Evolutionary conservation across 2,113 vertebrate genomes (phyloP).

Genomic region (Tenrec ecaudatus): DNA sequence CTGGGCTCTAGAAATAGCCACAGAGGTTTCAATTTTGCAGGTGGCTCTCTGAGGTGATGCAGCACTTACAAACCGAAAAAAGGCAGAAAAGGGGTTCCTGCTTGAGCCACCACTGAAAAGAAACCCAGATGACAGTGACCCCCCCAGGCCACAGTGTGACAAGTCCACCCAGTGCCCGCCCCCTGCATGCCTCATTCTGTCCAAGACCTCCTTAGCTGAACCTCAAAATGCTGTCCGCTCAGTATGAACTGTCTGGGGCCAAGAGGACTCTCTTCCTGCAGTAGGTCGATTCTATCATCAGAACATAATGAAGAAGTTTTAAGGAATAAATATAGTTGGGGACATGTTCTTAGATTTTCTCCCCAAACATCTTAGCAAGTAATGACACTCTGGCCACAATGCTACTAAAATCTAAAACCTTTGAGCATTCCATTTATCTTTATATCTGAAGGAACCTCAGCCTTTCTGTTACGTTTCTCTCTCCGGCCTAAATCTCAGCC

Average conservation of each 20-base stretch:
- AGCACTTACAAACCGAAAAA: conserved; percentile 1
- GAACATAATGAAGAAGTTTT: not conserved
- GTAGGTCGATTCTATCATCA: not conserved
- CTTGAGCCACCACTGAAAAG: not conserved
- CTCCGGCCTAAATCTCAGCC: no score
- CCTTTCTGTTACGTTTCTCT: no score
- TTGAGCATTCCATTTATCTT: no score
- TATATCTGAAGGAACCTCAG: no score
- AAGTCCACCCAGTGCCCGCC: fast-evolving
- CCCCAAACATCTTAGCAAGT: not conserved
- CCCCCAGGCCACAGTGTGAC: not conserved
- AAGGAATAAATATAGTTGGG: not conserved
- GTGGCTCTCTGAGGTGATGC: not conserved
- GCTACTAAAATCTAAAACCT: not conserved
- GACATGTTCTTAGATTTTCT: not conserved
- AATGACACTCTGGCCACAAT: not conserved
- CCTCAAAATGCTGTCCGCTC: no score
- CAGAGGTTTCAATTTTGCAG: not conserved
- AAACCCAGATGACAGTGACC: not conserved
- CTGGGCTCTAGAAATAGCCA: not conserved
- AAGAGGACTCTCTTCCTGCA: not conserved
- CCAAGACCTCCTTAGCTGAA: no score
- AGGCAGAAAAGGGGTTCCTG: not conserved
- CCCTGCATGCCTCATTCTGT: not conserved
- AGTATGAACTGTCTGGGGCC: fast-evolving